phyloP scores from a whole-genome alignment of 2,797 vertebrate species.

The Todus mexicanus region DNA sequence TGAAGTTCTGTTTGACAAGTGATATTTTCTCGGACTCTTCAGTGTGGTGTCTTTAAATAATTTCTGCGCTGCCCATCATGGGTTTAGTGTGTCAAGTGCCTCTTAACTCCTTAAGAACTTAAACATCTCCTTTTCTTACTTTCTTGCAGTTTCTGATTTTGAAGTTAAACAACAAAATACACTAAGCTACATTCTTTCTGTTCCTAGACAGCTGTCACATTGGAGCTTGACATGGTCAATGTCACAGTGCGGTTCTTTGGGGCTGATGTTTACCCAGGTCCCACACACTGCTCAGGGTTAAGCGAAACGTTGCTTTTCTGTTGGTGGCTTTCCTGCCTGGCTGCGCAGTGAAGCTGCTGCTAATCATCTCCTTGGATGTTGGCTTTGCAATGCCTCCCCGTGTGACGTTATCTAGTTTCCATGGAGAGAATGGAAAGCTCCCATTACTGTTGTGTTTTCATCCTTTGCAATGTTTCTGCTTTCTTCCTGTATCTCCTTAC shows the following conservation, averaged over 20 bases:
- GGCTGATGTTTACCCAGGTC: not conserved
- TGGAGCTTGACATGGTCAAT: not conserved
- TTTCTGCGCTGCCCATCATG: not conserved
- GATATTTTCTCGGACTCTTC: not conserved
- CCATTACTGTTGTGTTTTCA: not conserved
- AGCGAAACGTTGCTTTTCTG: not conserved
- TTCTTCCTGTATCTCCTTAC: not conserved
- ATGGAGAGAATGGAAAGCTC: slow-evolving; percentile 7
- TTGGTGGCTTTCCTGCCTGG: not conserved
- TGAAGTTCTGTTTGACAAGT: not conserved
- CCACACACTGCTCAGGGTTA: not conserved
- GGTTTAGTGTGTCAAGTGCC: not conserved
- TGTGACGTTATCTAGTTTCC: not conserved
- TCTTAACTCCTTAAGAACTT: not conserved
- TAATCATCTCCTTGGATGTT: not conserved
- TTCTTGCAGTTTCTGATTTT: not conserved
- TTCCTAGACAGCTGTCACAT: rapidly evolving
- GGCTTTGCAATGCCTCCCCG: not conserved
- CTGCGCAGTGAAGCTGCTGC: not conserved
- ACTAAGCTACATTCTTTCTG: not conserved
- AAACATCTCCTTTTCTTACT: not conserved
- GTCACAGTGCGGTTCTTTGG: not conserved
- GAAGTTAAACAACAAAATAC: not conserved
- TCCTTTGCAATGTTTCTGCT: not conserved
- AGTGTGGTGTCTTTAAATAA: not conserved